Base-by-base conservation (phyloP, 2,797 vertebrate species). In the Poeciliopsis infans region DNA sequence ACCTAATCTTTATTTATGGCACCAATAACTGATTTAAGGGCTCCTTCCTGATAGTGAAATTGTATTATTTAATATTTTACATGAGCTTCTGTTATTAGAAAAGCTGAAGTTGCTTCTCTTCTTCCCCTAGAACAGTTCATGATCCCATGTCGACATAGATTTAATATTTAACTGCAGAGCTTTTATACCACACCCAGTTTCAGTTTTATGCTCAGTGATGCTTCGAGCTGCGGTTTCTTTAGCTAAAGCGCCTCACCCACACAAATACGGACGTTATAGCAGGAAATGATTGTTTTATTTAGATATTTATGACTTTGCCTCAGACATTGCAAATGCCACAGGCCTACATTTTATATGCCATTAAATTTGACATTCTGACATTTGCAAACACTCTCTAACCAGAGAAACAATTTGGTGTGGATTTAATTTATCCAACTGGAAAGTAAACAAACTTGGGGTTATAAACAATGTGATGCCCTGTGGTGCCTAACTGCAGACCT, bases 351-450 rank as follows among this genome's bases (percentile, higher is more conserved):
- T 82, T 72, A 76, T 46, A 75, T 80, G 79, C 77, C 72, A 20
- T 83, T 47, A 61, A 15, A 66, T 25, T 66, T 16, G 77, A 83
- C 74, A 80, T 69, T 79, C 81, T 87, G 43, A 66, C 69, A 85
- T 85, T 68, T 79, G 66, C 88, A 86, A 86, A 18, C 18, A 11
- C 39, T 15, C 10, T 41, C n/a, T 45, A 78, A 74, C 45, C 25
- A n/a, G 25, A 43, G 49, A 69, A 20, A 28, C 53, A 4, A 28
- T 51, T 72, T 69, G 46, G 69, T 73, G 57, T 1, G 77, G 43
- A 69, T 83, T 33, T 75, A 53, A 80, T 70, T 51, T 1, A 77
- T 74, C 28, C 43, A 33, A 43, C 47, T 61, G 15, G 16, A 70
- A 59, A 68, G 75, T 64, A 81, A 74, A 84, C 43, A 41, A 46